Percentiles rank a stretch among this genome's conserved stretches.
Conservation (phyloP, 92 coral and sea anemone genomes). For the Zoanthus gigantus region DNA sequence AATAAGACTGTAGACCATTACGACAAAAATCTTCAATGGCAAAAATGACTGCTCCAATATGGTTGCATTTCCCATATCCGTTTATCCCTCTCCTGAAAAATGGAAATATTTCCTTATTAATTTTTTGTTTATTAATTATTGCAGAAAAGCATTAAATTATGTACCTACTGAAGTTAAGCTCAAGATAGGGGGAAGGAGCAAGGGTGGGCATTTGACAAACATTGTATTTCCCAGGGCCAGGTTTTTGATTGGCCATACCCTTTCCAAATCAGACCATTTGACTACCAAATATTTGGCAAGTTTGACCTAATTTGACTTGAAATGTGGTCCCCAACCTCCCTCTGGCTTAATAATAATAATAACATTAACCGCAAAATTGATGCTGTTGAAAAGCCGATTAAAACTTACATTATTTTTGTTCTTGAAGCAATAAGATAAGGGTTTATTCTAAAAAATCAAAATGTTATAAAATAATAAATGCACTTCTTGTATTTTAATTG, state of each 20-base stretch:
- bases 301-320: neutral
- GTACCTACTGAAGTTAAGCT: neutral
- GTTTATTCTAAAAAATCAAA: too few relatives aligned
- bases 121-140: neutral
- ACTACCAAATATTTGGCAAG: neutral
- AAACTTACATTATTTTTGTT: too few relatives aligned
- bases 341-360: neutral
- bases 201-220: conserved; percentile 4
- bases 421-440: too few relatives aligned
- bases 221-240: conserved; percentile 1
- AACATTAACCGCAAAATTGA: neutral
- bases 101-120: neutral
- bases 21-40: neutral
- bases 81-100: conserved; percentile 6
- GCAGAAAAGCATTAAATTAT: neutral
- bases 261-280: neutral
- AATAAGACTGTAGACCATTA: neutral
- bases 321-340: conserved; percentile 5
- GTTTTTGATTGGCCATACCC: neutral
- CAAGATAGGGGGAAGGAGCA: neutral
- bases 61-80: conserved; percentile 4
- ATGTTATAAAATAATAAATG: too few relatives aligned
- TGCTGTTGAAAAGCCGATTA: neutral
- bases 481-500: too few relatives aligned
- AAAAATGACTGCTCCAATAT: conserved; percentile 1